These are phyloP conservation scores for Sycophila texana DNA, from an alignment of 2,888 invertebrate genomes.

Conservation along the genomic window DNA sequence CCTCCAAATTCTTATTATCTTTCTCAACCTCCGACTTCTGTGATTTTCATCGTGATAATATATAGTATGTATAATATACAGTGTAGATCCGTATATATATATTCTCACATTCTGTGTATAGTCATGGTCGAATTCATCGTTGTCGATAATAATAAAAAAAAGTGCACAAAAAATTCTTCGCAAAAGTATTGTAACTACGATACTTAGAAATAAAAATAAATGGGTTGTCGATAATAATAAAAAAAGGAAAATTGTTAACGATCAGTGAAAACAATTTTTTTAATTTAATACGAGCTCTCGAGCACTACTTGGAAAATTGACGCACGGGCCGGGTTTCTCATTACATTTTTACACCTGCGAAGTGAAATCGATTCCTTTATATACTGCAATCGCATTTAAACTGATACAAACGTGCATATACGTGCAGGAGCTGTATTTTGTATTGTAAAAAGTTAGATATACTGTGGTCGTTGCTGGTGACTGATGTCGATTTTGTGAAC, in stretches of 20 bases:
- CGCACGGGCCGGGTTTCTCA: slow-evolving; percentile 58
- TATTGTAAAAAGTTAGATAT: slow-evolving; percentile 74
- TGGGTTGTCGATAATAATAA: slow-evolving; percentile 13
- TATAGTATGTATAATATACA: slow-evolving; percentile 54
- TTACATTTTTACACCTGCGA: slow-evolving; percentile 68
- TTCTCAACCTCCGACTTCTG: not conserved
- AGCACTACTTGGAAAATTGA: slow-evolving; percentile 28
- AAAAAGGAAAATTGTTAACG: slow-evolving; percentile 6
- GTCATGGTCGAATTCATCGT: slow-evolving; percentile 60
- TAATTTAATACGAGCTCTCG: slow-evolving; percentile 3
- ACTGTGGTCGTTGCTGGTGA: slow-evolving; percentile 70
- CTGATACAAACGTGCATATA: slow-evolving; percentile 61
- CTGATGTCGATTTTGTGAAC: slow-evolving; percentile 58
- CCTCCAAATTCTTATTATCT: not conserved
- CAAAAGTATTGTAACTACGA: not conserved
- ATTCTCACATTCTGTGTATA: slow-evolving; percentile 66
- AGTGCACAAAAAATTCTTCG: not conserved
- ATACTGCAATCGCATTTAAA: slow-evolving; percentile 65
- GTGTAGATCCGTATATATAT: slow-evolving; percentile 52
- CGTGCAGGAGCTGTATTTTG: slow-evolving; percentile 73
- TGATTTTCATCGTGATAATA: slow-evolving; percentile 57
- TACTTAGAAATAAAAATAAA: slow-evolving; percentile 9
- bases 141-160: not conserved
- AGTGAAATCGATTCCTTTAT: slow-evolving; percentile 66
- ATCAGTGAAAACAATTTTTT: too few species aligned